Evolutionary conservation across 1,140 invertebrate genomes (phyloP).

Genomic region (Palaemon carinicauda): DNA sequence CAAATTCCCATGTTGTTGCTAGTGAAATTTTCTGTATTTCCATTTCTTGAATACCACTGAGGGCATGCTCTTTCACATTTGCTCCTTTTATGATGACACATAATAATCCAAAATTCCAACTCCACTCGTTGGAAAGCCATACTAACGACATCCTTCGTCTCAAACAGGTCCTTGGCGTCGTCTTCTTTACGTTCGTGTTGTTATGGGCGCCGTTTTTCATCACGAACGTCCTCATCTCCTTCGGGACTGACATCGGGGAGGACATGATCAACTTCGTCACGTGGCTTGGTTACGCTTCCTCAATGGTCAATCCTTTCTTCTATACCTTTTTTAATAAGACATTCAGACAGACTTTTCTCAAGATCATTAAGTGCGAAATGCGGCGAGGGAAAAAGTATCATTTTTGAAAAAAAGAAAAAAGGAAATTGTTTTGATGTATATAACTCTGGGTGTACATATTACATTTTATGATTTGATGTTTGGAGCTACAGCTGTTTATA

Average conservation of each 20-base stretch:
- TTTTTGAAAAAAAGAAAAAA: conserved; percentile 17
- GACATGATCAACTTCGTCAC: conserved; percentile 86
- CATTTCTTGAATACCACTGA: no score
- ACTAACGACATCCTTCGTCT: neutral
- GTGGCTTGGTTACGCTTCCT: conserved; percentile 92
- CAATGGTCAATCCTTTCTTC: conserved; percentile 93
- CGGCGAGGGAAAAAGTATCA: conserved; percentile 48
- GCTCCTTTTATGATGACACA: no score
- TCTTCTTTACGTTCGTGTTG: conserved; percentile 93
- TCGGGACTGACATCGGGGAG: conserved; percentile 76
- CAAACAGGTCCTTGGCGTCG: conserved; percentile 79
- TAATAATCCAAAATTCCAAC: neutral
- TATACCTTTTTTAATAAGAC: conserved; percentile 96
- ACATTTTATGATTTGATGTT: neutral
- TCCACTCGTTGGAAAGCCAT: neutral
- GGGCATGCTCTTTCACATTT: no score
- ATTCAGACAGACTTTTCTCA: conserved; percentile 89
- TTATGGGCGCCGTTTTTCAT: conserved; percentile 95
- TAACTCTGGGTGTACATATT: no score
- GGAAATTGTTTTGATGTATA: neutral
- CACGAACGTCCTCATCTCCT: conserved; percentile 82
- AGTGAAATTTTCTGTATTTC: no score
- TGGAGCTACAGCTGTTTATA: neutral
- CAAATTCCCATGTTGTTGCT: no score
- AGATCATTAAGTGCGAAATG: conserved; percentile 77